Percentiles rank a stretch among this genome's conserved stretches.
phyloP scores from a whole-genome alignment of 2,797 vertebrate genomes.

The Trachops cirrhosus region DNA sequence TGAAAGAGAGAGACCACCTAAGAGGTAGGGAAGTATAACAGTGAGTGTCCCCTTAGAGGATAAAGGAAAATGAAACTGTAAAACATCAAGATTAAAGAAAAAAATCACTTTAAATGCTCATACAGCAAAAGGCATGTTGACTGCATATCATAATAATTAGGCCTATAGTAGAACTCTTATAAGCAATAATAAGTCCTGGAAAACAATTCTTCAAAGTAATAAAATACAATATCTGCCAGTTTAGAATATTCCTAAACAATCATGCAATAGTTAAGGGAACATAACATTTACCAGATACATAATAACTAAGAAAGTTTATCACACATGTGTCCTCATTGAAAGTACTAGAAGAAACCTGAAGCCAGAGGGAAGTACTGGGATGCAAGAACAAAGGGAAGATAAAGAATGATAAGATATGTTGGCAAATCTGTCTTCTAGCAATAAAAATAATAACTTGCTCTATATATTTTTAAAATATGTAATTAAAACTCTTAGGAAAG shows the following conservation, averaged over 20 bases:
- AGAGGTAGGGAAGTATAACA: not conserved
- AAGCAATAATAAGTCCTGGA: not conserved
- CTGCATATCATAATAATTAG: not conserved
- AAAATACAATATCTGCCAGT: not conserved
- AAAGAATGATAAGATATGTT: not conserved
- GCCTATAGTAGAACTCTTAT: not conserved
- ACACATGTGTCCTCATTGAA: not conserved
- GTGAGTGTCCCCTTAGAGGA: not conserved
- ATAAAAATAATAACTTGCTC: not conserved
- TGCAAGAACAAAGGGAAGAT: not conserved
- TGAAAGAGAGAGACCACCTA: not conserved
- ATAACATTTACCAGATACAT: not conserved
- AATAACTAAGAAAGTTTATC: not conserved
- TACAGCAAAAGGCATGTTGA: not conserved
- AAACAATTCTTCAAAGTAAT: not conserved
- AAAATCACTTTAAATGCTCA: not conserved
- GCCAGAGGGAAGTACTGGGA: not conserved
- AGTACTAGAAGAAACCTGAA: not conserved
- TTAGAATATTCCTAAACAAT: constrained; percentile 14
- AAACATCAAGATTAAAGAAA: not conserved
- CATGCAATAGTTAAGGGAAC: not conserved
- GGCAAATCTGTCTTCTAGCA: not conserved
- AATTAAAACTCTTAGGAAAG: constrained; percentile 24
- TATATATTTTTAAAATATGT: not conserved
- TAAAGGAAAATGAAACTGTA: not conserved